phyloP scores from a whole-genome alignment of 1,140 invertebrate species.

The Sarcophaga peregrina region DNA sequence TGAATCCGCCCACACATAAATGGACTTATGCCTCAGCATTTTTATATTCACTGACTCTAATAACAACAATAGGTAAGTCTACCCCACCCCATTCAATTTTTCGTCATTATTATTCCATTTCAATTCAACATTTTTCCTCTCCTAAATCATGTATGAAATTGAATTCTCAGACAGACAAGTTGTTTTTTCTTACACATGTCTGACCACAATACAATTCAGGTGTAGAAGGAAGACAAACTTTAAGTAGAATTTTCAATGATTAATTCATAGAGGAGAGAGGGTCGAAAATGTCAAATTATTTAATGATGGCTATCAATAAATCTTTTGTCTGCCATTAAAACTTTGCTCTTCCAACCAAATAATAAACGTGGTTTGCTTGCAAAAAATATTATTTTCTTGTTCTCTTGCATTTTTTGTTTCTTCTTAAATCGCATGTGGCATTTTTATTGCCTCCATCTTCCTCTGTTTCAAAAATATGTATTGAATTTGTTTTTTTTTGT shows the following conservation, averaged over 20 bases:
- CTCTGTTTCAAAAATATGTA: too few species aligned
- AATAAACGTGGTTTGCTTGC: background rate
- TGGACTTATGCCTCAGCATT: slow-evolving; percentile 94
- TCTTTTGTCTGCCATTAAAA: background rate
- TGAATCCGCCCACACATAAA: slow-evolving; percentile 72
- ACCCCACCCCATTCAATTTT: background rate
- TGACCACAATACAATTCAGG: too few species aligned
- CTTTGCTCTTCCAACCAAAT: background rate
- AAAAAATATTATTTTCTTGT: too few species aligned
- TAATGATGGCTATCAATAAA: slow-evolving; percentile 36
- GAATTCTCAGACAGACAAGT: background rate
- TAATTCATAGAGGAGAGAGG: too few species aligned
- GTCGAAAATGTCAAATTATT: background rate
- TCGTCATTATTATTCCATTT: background rate
- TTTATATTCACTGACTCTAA: slow-evolving; percentile 93
- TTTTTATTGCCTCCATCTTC: too few species aligned
- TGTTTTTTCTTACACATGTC: too few species aligned
- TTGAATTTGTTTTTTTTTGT: background rate
- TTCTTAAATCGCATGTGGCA: too few species aligned
- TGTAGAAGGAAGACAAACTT: too few species aligned
- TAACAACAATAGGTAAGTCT: slow-evolving; percentile 94
- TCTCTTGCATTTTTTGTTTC: too few species aligned
- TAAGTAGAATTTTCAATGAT: too few species aligned
- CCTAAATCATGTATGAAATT: slow-evolving; percentile 20
- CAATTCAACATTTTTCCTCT: background rate